Percentiles rank a stretch among this genome's conserved stretches.
These are phyloP conservation scores for Phymanthus crucifer DNA, from an alignment of 92 coral and sea anemone genomes.

Conservation along the genomic window DNA sequence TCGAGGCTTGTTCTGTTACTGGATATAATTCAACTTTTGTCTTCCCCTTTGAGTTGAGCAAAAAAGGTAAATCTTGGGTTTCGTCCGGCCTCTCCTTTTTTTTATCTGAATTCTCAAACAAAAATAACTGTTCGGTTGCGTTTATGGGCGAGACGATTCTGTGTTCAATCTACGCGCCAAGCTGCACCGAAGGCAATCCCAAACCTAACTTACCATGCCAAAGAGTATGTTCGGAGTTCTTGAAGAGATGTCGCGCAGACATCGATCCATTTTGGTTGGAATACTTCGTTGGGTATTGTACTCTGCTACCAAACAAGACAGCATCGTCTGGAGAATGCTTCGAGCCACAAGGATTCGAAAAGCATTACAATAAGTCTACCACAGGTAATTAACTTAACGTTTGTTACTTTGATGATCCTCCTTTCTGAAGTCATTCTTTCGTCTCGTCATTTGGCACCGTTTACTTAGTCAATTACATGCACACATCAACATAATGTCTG, in stretches of 20 bases:
- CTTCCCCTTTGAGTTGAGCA: background rate
- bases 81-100: background rate
- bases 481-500: no score
- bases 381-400: slow-evolving; percentile 4
- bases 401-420: no score
- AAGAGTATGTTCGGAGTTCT: slow-evolving; percentile 70
- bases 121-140: slow-evolving; percentile 26
- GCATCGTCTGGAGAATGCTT: slow-evolving; percentile 18
- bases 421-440: no score
- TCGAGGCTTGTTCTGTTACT: background rate
- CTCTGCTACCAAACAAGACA: slow-evolving; percentile 35
- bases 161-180: slow-evolving; percentile 49
- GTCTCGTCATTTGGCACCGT: no score
- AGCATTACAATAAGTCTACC: slow-evolving; percentile 14
- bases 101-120: background rate
- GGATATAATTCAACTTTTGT: slow-evolving; percentile 32
- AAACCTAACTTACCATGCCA: slow-evolving; percentile 64
- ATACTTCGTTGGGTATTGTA: slow-evolving; percentile 5
- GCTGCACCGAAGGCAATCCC: slow-evolving; percentile 41
- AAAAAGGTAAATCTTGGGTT: background rate
- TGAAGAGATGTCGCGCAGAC: slow-evolving; percentile 44
- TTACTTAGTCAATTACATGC: no score
- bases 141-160: slow-evolving; percentile 30
- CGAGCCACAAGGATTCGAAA: slow-evolving; percentile 37
- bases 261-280: slow-evolving; percentile 15